Percentiles rank a stretch among this genome's conserved stretches.
Conservation (phyloP, 1,140 invertebrate genomes). For the Drepana arcuata region DNA sequence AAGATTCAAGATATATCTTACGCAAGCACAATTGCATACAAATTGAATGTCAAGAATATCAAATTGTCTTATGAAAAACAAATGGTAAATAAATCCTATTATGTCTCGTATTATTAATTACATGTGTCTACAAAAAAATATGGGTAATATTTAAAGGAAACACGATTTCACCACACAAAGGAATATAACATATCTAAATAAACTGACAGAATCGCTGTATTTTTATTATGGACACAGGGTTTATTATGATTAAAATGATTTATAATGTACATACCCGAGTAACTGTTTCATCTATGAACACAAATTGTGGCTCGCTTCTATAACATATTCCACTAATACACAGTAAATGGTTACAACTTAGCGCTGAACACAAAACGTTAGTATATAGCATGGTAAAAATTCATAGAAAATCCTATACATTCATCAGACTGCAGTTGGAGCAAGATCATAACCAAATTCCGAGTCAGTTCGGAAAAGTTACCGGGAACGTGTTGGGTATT, state of each 20-base stretch:
- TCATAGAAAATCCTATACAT: too few relatives aligned
- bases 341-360: too few relatives aligned
- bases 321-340: constrained; percentile 50
- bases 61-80: constrained; percentile 32
- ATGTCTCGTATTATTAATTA: constrained; percentile 47
- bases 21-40: constrained; percentile 27
- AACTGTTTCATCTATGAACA: constrained; percentile 60
- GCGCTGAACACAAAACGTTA: too few relatives aligned
- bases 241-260: constrained; percentile 46
- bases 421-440: too few relatives aligned
- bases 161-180: constrained; percentile 60
- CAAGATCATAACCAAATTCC: constrained; percentile 35
- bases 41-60: constrained; percentile 14
- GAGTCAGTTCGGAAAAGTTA: constrained; percentile 17
- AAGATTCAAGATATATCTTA: too few relatives aligned
- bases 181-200: constrained; percentile 34
- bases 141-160: constrained; percentile 44
- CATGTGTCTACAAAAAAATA: constrained; percentile 29
- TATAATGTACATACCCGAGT: constrained; percentile 36
- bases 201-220: constrained; percentile 15
- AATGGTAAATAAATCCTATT: constrained; percentile 37
- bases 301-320: constrained; percentile 60
- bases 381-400: too few relatives aligned
- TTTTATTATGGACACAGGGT: constrained; percentile 50
- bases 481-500: constrained; percentile 20